Conservation (phyloP, 2,113 vertebrate species). For the Petrocephalus zakoni region DNA sequence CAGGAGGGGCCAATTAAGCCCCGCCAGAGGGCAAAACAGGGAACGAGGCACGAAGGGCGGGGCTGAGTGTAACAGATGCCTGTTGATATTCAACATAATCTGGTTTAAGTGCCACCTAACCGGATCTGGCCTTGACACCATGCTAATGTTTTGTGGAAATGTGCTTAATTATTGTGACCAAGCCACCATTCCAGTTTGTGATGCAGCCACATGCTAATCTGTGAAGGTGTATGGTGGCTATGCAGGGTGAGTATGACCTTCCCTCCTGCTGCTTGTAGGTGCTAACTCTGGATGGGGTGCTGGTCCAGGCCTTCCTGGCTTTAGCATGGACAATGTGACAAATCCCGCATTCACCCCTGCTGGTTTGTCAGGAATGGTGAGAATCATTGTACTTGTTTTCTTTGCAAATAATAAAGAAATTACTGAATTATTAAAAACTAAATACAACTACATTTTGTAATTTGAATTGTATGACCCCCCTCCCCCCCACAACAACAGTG, state of each 20-base stretch:
- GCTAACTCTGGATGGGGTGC: slow-evolving; percentile 54
- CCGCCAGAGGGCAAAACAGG: too few relatives aligned
- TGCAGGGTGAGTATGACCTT: neutral
- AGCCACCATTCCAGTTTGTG: neutral
- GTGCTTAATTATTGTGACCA: neutral
- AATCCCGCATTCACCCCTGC: slow-evolving; percentile 52
- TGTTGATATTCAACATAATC: neutral
- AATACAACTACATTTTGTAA: neutral
- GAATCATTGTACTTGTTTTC: slow-evolving; percentile 2
- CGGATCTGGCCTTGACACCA: neutral
- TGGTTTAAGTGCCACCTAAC: neutral
- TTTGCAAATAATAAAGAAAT: neutral
- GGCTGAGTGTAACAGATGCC: too few relatives aligned
- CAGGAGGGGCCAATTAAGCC: too few relatives aligned
- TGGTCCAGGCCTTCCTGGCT: slow-evolving; percentile 53
- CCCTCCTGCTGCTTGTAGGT: neutral
- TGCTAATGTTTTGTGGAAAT: neutral
- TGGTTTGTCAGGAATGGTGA: slow-evolving; percentile 54
- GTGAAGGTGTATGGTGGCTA: neutral
- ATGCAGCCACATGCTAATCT: neutral
- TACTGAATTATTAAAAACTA: neutral
- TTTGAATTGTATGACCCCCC: neutral
- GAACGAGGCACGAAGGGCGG: too few relatives aligned
- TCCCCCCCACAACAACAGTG: neutral
- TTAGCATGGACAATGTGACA: slow-evolving; percentile 47